phyloP scores from a whole-genome alignment of 2,888 invertebrate species.

The Liodrosophila aerea region DNA sequence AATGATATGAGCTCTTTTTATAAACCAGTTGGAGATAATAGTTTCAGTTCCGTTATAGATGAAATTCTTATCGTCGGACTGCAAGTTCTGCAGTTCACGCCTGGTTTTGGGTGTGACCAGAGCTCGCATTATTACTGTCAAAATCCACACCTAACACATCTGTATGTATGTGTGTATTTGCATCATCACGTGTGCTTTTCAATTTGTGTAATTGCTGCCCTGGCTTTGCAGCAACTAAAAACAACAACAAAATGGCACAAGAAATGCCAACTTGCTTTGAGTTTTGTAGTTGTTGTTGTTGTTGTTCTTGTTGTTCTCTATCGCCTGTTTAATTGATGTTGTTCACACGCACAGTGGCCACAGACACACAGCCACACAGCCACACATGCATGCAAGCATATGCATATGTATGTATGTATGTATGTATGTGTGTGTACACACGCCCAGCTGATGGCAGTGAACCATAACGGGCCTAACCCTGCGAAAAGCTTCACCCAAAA shows the following conservation, averaged over 20 bases:
- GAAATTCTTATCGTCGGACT: no score
- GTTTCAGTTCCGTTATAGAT: slow-evolving; percentile 35
- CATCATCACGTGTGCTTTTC: slow-evolving; percentile 58
- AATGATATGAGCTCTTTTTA: no score
- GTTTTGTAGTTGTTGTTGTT: slow-evolving; percentile 21
- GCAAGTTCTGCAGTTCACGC: no score
- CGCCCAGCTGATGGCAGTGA: slow-evolving; percentile 64
- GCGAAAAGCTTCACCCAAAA: slow-evolving; percentile 50
- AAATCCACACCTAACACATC: slow-evolving; percentile 19
- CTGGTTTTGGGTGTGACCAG: slow-evolving; percentile 39
- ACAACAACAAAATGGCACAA: slow-evolving; percentile 26
- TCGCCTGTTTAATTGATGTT: slow-evolving; percentile 62
- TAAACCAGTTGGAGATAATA: slow-evolving; percentile 5
- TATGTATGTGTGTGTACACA: slow-evolving; percentile 1
- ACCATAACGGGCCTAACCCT: slow-evolving; percentile 72
- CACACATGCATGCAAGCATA: no score
- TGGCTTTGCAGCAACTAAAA: slow-evolving; percentile 16
- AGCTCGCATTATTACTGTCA: slow-evolving; percentile 32
- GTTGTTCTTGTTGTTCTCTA: slow-evolving; percentile 19
- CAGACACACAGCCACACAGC: no score
- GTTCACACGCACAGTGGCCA: slow-evolving; percentile 61
- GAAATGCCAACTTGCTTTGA: slow-evolving; percentile 55
- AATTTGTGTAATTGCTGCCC: slow-evolving; percentile 66
- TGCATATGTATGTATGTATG: slow-evolving; percentile 17
- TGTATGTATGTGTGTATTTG: not conserved